These are phyloP conservation scores for Erpornis zantholeuca DNA, from an alignment of 2,113 vertebrate species.

Conservation along the genomic window DNA sequence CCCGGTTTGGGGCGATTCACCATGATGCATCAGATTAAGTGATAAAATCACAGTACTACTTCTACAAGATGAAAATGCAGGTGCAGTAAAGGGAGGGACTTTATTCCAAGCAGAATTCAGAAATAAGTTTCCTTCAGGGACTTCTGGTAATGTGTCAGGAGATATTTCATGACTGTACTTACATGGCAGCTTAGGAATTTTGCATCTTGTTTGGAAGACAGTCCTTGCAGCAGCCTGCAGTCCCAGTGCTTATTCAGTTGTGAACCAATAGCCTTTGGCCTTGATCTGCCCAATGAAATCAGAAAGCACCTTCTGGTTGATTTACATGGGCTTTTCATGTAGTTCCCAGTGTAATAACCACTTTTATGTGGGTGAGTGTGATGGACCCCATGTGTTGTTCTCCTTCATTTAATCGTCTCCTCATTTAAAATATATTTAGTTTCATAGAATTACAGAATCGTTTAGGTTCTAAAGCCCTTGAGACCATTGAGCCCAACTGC, in stretches of 20 bases:
- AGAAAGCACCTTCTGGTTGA: background rate
- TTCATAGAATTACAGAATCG: background rate
- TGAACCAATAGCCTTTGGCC: background rate
- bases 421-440: background rate
- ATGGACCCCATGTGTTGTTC: background rate
- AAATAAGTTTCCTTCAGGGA: background rate
- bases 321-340: background rate
- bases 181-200: background rate
- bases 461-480: background rate
- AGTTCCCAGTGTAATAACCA: background rate
- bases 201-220: background rate
- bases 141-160: background rate
- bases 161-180: background rate
- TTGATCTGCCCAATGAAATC: background rate
- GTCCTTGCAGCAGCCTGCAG: background rate
- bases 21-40: background rate
- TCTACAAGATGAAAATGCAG: background rate
- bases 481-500: background rate
- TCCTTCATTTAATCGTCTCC: background rate
- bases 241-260: background rate
- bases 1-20: no score
- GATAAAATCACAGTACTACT: background rate
- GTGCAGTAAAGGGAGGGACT: background rate
- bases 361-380: background rate
- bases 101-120: background rate